Conservation (phyloP, 2,797 vertebrate genomes). For the Microtus obscurus region DNA sequence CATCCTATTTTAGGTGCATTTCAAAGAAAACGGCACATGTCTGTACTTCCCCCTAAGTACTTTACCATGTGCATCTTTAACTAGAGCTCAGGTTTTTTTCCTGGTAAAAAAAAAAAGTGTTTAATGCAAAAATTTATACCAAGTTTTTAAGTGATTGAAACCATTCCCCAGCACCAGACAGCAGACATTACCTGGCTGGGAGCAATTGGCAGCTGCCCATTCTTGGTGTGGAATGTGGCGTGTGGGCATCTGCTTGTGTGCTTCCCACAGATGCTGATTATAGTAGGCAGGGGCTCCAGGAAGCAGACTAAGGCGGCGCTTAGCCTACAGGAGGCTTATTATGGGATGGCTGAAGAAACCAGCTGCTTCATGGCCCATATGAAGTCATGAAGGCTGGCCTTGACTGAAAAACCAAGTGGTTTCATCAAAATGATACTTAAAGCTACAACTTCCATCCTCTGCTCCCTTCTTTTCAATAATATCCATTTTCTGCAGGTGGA, state of each 20-base stretch:
- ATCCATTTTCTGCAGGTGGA: not conserved
- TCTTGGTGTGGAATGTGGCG: not conserved
- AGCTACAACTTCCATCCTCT: not conserved
- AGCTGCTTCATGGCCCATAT: not conserved
- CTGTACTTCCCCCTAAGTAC: not conserved
- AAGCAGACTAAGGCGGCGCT: not conserved
- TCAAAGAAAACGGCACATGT: not conserved
- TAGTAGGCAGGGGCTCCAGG: not conserved
- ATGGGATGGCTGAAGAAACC: not conserved
- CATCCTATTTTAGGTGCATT: not conserved
- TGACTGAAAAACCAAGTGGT: not conserved
- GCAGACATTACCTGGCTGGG: not conserved
- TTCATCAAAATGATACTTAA: constrained; percentile 4
- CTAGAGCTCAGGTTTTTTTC: not conserved
- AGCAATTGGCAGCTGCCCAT: not conserved
- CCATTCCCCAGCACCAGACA: not conserved
- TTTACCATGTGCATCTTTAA: not conserved
- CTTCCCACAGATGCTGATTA: not conserved
- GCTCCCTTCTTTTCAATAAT: not conserved
- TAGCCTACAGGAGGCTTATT: not conserved
- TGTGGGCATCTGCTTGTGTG: not conserved
- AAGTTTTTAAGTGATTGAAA: constrained; percentile 1
- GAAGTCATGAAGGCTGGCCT: not conserved
- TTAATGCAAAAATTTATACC: constrained; percentile 11
- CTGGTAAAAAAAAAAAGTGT: constrained; percentile 6